Evolutionary conservation across 2,113 vertebrate genomes (phyloP).

Genomic region (Equus quagga): DNA sequence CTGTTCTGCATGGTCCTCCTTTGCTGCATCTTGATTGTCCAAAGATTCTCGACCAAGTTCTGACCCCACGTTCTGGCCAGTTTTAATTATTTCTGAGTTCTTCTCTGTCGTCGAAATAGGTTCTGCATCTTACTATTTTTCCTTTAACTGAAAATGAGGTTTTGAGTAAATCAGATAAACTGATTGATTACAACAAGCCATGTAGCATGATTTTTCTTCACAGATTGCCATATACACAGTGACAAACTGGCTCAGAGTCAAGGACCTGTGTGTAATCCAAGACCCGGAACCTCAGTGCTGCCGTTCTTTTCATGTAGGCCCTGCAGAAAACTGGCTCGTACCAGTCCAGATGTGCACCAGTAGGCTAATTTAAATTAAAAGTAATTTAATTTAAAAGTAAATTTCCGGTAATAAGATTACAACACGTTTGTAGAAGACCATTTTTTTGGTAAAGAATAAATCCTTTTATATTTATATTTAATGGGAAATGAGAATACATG

Average conservation of each 20-base stretch:
- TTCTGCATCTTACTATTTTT: neutral
- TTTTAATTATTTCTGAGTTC: neutral
- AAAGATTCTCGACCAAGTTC: neutral
- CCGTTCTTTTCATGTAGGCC: neutral
- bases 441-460: neutral
- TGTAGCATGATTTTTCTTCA: conserved; percentile 19
- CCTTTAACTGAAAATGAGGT: neutral
- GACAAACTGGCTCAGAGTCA: conserved; percentile 16
- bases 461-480: neutral
- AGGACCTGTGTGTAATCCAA: neutral
- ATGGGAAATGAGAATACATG: neutral
- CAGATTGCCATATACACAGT: neutral
- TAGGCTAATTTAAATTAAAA: neutral
- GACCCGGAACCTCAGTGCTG: neutral
- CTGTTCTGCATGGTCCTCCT: neutral
- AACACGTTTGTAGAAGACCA: neutral
- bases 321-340: conserved; percentile 26
- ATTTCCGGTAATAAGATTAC: neutral
- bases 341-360: neutral
- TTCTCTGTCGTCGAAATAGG: neutral
- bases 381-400: neutral
- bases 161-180: conserved; percentile 34
- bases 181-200: neutral
- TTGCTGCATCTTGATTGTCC: neutral
- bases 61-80: neutral